These are phyloP conservation scores for Enoplosus armatus DNA, from an alignment of 2,797 vertebrate genomes.

Conservation along the genomic window DNA sequence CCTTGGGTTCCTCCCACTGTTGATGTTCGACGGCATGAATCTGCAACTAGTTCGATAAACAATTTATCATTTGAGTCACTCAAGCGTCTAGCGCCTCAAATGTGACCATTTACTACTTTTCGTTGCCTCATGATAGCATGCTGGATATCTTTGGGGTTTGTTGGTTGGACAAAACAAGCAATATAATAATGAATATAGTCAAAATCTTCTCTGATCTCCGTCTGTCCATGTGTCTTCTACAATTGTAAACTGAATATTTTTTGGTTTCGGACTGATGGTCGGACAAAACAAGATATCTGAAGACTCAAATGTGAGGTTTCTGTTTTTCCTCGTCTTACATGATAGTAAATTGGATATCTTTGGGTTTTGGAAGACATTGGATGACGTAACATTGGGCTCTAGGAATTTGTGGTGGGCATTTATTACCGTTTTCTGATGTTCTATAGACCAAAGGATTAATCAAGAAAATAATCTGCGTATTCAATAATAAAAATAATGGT, in stretches of 20 bases:
- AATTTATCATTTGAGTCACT: conserved; percentile 1
- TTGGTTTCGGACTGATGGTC: background rate
- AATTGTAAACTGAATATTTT: background rate
- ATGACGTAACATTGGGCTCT: background rate
- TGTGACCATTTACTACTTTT: background rate
- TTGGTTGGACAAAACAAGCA: background rate
- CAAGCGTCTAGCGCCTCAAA: background rate
- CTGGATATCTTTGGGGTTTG: background rate
- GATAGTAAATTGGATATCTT: background rate
- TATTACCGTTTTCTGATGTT: background rate
- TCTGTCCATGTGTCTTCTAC: background rate
- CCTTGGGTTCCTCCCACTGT: background rate
- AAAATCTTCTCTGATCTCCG: too few relatives aligned
- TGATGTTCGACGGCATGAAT: background rate
- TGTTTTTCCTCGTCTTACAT: background rate
- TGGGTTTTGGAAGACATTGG: background rate
- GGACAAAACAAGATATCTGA: background rate
- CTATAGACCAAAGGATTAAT: background rate
- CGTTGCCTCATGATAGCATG: background rate
- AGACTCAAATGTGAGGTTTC: background rate
- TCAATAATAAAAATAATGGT: background rate
- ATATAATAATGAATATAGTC: background rate
- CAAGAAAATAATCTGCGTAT: background rate
- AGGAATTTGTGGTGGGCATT: background rate
- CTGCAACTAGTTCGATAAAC: background rate